Conservation (phyloP, 35 echinoderm and acorn worm genomes). For the Ophioderma brevispina region DNA sequence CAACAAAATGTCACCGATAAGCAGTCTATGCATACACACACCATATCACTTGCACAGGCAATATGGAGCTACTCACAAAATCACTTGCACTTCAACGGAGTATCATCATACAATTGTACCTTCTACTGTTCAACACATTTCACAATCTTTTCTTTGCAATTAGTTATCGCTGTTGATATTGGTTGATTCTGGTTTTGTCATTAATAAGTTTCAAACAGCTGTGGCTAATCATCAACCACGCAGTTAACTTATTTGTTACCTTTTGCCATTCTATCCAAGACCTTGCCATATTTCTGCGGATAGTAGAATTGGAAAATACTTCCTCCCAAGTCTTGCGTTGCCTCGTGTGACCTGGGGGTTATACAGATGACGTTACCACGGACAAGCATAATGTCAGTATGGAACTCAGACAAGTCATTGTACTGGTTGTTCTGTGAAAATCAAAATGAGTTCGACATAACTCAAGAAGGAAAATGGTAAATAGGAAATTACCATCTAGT, state of each 20-base stretch:
- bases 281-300: constrained; percentile 80
- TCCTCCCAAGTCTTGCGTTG: constrained; percentile 84
- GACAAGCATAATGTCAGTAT: constrained; percentile 88
- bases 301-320: constrained; percentile 96
- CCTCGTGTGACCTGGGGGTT: constrained; percentile 86
- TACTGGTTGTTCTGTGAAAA: constrained; percentile 72
- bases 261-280: constrained; percentile 88
- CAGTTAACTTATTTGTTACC: constrained; percentile 28
- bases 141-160: too few species aligned
- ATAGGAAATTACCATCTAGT: too few species aligned
- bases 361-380: constrained; percentile 74
- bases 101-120: neutral
- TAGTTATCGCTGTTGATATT: neutral
- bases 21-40: too few species aligned
- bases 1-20: too few species aligned
- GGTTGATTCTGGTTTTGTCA: neutral
- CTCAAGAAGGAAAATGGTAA: too few species aligned
- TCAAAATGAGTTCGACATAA: too few species aligned
- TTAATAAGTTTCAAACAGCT: neutral
- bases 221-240: neutral
- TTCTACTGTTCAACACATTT: too few species aligned
- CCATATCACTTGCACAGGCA: too few species aligned
- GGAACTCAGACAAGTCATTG: constrained; percentile 75
- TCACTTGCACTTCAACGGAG: neutral
- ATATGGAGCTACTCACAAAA: neutral